Percentiles rank a stretch among this genome's conserved stretches.
Evolutionary conservation across 1,140 invertebrate genomes (phyloP).

Genomic region (Drosophila arawakana): DNA sequence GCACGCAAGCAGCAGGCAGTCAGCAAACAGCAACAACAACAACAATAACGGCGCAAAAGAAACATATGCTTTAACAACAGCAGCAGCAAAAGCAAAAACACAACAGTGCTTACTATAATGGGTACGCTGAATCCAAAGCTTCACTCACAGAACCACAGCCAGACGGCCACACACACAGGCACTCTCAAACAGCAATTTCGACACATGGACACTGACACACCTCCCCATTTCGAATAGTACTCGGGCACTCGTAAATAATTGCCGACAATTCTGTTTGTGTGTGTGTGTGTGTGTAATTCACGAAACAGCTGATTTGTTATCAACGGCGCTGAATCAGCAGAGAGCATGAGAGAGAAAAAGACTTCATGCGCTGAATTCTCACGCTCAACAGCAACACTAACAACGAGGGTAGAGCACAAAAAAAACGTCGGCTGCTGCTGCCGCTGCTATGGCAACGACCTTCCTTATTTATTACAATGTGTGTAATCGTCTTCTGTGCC

Average conservation of each 20-base stretch:
- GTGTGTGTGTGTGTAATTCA: conserved; percentile 25
- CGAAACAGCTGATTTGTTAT: conserved; percentile 78
- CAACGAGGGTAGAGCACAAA: conserved; percentile 38
- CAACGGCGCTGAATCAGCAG: conserved; percentile 67
- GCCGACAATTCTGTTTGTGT: conserved; percentile 25
- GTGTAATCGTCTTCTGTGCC: conserved; percentile 63
- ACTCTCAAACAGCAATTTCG: conserved; percentile 17
- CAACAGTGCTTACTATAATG: conserved; percentile 39
- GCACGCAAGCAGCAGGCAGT: conserved; percentile 66
- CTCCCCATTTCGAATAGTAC: conserved; percentile 58
- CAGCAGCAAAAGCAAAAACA: conserved; percentile 25
- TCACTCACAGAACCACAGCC: conserved; percentile 54
- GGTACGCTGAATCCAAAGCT: conserved; percentile 48
- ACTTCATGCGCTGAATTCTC: conserved; percentile 41
- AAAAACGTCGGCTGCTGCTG: conserved; percentile 50
- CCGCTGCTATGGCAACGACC: conserved; percentile 84
- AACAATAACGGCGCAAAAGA: conserved; percentile 40
- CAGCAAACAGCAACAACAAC: conserved; percentile 51
- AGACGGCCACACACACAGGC: conserved; percentile 50
- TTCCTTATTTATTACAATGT: conserved; percentile 84
- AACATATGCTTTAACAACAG: conserved; percentile 62
- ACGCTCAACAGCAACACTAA: conserved; percentile 45
- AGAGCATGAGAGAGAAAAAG: conserved; percentile 19
- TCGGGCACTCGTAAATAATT: conserved; percentile 41
- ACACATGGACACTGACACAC: conserved; percentile 55